Conservation (phyloP, 2,888 invertebrate genomes). For the Petrolisthes manimaculis region DNA sequence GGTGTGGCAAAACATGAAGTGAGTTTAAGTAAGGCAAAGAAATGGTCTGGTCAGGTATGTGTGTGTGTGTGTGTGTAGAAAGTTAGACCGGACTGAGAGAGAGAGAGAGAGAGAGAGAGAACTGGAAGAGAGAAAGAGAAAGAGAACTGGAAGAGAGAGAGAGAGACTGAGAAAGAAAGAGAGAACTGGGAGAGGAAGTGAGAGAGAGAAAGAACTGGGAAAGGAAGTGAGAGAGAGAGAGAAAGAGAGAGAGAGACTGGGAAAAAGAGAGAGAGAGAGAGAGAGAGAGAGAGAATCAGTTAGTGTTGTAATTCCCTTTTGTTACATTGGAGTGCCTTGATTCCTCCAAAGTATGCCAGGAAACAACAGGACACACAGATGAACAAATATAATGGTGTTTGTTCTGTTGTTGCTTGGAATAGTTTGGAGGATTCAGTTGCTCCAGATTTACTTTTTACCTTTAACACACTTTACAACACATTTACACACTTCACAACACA, state of each 20-base stretch:
- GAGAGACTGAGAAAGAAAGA: background rate
- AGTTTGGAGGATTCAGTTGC: no score
- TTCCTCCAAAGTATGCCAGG: no score
- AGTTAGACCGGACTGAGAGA: background rate
- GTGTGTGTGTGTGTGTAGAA: constrained; percentile 1
- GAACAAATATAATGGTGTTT: no score
- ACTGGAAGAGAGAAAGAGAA: background rate
- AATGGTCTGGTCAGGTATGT: background rate
- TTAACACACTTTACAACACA: no score
- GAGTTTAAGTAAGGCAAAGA: no score
- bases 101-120: background rate
- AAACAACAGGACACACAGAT: no score
- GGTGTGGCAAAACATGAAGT: no score
- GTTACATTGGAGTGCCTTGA: no score
- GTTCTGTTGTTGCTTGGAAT: no score
- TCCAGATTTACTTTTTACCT: no score
- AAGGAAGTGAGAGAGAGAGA: background rate
- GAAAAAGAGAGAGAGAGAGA: constrained; percentile 8
- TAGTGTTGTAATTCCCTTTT: no score
- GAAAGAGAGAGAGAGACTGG: background rate
- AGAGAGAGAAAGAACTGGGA: background rate
- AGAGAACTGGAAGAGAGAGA: constrained; percentile 12
- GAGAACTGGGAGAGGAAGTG: background rate
- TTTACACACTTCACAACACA: no score
- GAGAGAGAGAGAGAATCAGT: background rate